Conservation (phyloP, 1,140 invertebrate genomes). For the Drosophila prosaltans region DNA sequence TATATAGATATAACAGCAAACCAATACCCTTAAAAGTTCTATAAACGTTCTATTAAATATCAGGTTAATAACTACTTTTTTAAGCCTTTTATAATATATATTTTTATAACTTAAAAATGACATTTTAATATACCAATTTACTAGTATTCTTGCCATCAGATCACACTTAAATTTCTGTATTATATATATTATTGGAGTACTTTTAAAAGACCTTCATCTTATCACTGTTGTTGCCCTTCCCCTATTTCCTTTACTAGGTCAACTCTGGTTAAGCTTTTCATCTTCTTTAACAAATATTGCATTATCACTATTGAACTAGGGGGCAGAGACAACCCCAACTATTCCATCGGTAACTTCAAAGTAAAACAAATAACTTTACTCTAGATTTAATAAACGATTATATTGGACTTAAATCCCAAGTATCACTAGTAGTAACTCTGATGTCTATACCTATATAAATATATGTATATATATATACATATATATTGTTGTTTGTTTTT, state of each 20-base stretch:
- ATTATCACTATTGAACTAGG: constrained; percentile 17
- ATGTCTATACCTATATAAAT: constrained; percentile 24
- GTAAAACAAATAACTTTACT: constrained; percentile 70
- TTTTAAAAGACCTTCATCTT: not conserved
- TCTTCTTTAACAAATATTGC: constrained; percentile 14
- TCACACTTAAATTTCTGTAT: too few relatives aligned
- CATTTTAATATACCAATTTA: too few relatives aligned
- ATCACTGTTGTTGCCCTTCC: constrained; percentile 32
- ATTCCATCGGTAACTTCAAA: constrained; percentile 56
- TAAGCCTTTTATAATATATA: too few relatives aligned
- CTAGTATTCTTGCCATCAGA: too few relatives aligned
- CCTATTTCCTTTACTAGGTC: constrained; percentile 59
- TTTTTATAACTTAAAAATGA: too few relatives aligned
- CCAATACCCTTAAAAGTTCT: too few relatives aligned
- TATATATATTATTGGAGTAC: too few relatives aligned
- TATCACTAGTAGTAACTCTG: constrained; percentile 30
- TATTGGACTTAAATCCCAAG: constrained; percentile 72
- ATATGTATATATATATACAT: not conserved
- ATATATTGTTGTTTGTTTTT: constrained; percentile 17
- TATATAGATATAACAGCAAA: too few relatives aligned
- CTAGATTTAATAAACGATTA: constrained; percentile 81
- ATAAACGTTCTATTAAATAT: too few relatives aligned
- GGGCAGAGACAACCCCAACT: constrained; percentile 18
- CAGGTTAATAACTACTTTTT: too few relatives aligned
- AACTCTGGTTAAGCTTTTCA: constrained; percentile 33